These are phyloP conservation scores for Mus spretus DNA, from an alignment of 2,797 vertebrate species.

Conservation along the genomic window DNA sequence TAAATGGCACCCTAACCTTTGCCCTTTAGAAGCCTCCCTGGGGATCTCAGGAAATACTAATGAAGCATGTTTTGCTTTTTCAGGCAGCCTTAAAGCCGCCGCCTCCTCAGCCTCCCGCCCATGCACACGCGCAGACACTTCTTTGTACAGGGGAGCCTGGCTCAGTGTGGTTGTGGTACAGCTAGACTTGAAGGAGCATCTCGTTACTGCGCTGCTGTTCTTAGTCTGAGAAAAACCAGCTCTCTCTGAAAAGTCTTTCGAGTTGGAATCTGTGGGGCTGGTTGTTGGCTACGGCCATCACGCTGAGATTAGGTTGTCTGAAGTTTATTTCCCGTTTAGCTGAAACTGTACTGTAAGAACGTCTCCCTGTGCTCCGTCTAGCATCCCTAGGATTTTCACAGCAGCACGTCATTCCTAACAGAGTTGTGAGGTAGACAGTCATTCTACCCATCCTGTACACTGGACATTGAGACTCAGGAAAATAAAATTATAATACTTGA, in stretches of 20 bases:
- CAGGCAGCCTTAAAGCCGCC: conserved; percentile 9
- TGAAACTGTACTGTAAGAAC: not conserved
- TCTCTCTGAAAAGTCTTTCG: not conserved
- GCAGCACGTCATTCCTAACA: not conserved
- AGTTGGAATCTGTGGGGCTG: not conserved
- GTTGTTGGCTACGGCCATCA: not conserved
- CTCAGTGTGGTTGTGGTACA: not conserved
- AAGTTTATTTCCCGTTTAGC: not conserved
- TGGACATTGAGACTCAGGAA: not conserved
- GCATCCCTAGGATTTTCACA: not conserved
- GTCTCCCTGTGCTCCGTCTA: not conserved
- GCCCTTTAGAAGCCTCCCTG: not conserved
- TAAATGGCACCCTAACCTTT: conserved; percentile 38
- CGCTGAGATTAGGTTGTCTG: not conserved
- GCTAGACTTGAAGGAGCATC: not conserved
- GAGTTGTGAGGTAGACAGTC: not conserved
- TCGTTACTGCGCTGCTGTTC: not conserved
- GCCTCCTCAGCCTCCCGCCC: not conserved
- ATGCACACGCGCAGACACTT: not conserved
- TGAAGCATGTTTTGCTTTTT: conserved; percentile 36
- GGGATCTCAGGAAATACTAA: conserved; percentile 2
- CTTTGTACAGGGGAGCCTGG: not conserved
- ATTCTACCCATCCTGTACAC: conserved; percentile 14
- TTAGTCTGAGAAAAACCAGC: not conserved
- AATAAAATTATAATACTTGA: not conserved